Conservation (phyloP, 2,888 invertebrate genomes). For the Rhingia rostrata region DNA sequence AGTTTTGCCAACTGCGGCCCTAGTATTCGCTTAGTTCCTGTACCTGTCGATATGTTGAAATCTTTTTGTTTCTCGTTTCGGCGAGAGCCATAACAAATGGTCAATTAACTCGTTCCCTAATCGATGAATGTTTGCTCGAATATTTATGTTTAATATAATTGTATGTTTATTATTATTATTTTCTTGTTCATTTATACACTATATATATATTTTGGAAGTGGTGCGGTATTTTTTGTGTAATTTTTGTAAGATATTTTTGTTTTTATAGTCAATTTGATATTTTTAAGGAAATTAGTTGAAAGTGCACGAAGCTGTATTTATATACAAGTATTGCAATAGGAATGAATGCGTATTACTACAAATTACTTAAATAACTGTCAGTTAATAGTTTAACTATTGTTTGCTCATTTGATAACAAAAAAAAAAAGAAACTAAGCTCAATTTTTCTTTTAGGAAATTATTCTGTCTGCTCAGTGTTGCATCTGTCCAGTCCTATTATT, state of each 20-base stretch:
- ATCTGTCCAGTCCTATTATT: constrained; percentile 22
- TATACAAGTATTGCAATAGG: constrained; percentile 26
- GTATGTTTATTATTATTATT: constrained; percentile 24
- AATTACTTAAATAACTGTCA: constrained; percentile 21
- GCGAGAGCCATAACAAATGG: constrained; percentile 38
- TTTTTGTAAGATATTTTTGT: constrained; percentile 67
- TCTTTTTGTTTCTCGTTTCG: constrained; percentile 25
- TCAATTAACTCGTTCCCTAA: constrained; percentile 40
- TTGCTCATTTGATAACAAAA: constrained; percentile 21
- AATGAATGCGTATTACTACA: constrained; percentile 53
- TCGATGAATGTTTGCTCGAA: constrained; percentile 57
- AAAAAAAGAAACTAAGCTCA: constrained; percentile 26
- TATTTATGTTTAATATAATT: constrained; percentile 24
- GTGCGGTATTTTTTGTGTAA: constrained; percentile 53
- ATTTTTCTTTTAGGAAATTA: constrained; percentile 34
- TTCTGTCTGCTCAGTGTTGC: constrained; percentile 49
- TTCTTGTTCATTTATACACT: constrained; percentile 30
- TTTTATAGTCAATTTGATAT: constrained; percentile 62
- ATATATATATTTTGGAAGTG: constrained; percentile 44
- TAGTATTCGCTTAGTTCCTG: constrained; percentile 71
- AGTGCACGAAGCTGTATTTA: constrained; percentile 42
- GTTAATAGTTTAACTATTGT: constrained; percentile 25
- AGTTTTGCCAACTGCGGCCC: constrained; percentile 46
- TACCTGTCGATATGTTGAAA: constrained; percentile 69
- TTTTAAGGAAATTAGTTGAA: constrained; percentile 47